A percentile compares a stretch with the other conserved stretches of the same genome.
phyloP scores from a whole-genome alignment of 2,888 invertebrate species.

The Limnephilus auricula region DNA sequence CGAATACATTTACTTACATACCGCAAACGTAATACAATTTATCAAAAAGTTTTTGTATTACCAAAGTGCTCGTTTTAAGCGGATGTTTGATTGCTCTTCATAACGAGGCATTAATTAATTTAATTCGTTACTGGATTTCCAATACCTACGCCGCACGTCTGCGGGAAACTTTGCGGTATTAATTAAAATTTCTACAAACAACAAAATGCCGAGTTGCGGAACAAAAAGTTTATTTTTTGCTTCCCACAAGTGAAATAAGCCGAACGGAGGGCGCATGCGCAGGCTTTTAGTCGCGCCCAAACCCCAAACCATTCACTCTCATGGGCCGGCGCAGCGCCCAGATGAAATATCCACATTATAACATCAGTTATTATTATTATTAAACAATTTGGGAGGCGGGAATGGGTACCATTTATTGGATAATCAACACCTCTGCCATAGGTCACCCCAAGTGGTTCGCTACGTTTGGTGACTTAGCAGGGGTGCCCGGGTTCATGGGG shows the following conservation, averaged over 20 bases:
- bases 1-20: not conserved
- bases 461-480: too few species aligned
- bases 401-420: too few species aligned
- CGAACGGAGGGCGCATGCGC: not conserved
- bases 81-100: conserved; percentile 2
- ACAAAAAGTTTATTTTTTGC: not conserved
- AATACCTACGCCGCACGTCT: not conserved
- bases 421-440: too few species aligned
- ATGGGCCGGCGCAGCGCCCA: not conserved
- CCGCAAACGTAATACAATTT: not conserved
- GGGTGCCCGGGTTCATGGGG: too few species aligned
- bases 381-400: too few species aligned
- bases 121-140: not conserved
- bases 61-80: not conserved
- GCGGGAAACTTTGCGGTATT: conserved; percentile 2
- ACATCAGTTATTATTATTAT: too few species aligned
- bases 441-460: too few species aligned
- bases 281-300: not conserved
- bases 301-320: not conserved
- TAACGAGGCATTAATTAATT: not conserved
- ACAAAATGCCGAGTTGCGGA: not conserved
- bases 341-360: too few species aligned
- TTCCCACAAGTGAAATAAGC: not conserved
- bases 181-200: conserved; percentile 2
- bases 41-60: not conserved